Evolutionary conservation across 2,888 invertebrate genomes (phyloP).

Genomic region (Rhingia campestris): DNA sequence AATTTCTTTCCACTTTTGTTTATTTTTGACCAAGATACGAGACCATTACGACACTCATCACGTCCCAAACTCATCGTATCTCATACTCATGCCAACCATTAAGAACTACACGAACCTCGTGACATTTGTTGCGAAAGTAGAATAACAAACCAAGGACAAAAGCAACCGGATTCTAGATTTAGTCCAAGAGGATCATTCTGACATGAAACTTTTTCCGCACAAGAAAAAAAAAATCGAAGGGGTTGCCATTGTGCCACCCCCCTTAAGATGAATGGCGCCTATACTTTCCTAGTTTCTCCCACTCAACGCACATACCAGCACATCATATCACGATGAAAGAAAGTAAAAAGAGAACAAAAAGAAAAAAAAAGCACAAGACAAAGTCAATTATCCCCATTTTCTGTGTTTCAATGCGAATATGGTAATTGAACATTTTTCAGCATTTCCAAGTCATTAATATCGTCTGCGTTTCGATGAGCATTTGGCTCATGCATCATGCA

Average conservation of each 20-base stretch:
- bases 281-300: neutral
- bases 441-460: constrained; percentile 25
- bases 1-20: neutral
- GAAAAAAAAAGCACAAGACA: constrained; percentile 9
- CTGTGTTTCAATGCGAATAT: constrained; percentile 13
- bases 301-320: neutral
- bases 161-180: constrained; percentile 39
- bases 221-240: neutral
- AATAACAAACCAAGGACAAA: constrained; percentile 40
- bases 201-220: neutral
- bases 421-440: constrained; percentile 35
- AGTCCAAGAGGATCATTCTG: constrained; percentile 31
- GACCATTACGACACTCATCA: neutral
- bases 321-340: too few relatives aligned
- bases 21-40: neutral
- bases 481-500: constrained; percentile 30
- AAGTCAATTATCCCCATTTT: constrained; percentile 46
- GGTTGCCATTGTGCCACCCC: neutral
- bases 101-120: constrained; percentile 42
- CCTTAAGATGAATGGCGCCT: neutral
- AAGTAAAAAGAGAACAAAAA: neutral
- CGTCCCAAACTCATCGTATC: neutral
- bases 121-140: constrained; percentile 46
- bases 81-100: constrained; percentile 21
- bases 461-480: constrained; percentile 47